phyloP scores from a whole-genome alignment of 1,140 invertebrate genomes.

The Drosophila rhopaloa region DNA sequence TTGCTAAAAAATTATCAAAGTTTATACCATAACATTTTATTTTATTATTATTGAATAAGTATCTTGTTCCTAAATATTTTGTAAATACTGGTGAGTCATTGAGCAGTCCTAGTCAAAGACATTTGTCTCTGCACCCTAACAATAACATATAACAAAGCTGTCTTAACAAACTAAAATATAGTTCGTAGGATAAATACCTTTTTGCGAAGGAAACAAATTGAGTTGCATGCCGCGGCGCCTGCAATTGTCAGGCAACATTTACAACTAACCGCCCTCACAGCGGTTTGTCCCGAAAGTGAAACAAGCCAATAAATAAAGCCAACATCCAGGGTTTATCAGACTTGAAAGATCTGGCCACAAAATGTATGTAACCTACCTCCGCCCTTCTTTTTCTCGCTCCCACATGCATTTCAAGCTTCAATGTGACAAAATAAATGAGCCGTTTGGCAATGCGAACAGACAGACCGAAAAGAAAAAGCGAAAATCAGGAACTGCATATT shows the following conservation, averaged over 20 bases:
- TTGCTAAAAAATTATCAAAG: no score
- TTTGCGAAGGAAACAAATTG: constrained; percentile 30
- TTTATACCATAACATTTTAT: no score
- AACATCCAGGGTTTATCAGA: constrained; percentile 66
- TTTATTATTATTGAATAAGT: no score
- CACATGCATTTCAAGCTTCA: constrained; percentile 36
- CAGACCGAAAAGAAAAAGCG: constrained; percentile 15
- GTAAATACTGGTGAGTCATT: not conserved
- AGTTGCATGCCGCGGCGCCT: constrained; percentile 48
- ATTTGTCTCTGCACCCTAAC: not conserved
- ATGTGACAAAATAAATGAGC: constrained; percentile 79
- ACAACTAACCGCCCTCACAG: constrained; percentile 50
- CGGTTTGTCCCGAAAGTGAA: constrained; percentile 58
- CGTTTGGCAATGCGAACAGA: constrained; percentile 46
- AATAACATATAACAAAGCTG: constrained; percentile 2
- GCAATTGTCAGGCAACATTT: constrained; percentile 45
- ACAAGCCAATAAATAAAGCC: constrained; percentile 68
- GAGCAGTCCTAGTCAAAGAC: not conserved
- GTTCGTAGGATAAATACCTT: constrained; percentile 26
- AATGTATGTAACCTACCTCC: constrained; percentile 2
- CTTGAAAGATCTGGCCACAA: constrained; percentile 55
- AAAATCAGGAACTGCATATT: constrained; percentile 76
- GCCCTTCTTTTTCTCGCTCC: constrained; percentile 45
- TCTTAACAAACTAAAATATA: not conserved
- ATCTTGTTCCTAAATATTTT: no score